Evolutionary conservation across 30 jellyfish, hydroid and myxozoan species (phyloP).

Genomic region (Aurelia aurita): DNA sequence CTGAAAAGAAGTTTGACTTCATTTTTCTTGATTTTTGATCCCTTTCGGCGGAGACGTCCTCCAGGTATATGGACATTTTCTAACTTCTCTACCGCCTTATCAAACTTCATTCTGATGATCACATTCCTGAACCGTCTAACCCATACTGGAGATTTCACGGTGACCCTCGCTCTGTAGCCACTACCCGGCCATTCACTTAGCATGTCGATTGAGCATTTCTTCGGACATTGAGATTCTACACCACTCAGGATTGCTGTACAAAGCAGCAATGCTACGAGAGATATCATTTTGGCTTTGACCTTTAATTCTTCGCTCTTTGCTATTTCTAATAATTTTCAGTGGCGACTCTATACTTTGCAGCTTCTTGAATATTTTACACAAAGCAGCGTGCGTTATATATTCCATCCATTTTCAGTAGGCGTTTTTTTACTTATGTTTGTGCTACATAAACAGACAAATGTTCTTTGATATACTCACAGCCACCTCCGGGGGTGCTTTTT

Average conservation of each 20-base stretch:
- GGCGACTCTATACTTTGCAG: too few species aligned
- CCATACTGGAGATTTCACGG: conserved; percentile 18
- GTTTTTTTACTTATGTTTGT: too few species aligned
- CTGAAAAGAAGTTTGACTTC: conserved; percentile 7
- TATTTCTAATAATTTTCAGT: too few species aligned
- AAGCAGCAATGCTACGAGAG: not conserved
- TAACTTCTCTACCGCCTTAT: not conserved
- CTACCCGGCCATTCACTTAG: conserved; percentile 31
- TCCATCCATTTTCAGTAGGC: too few species aligned
- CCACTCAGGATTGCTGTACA: not conserved
- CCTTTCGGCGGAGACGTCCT: conserved; percentile 1
- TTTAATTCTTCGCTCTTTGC: too few species aligned
- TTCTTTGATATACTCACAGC: too few species aligned
- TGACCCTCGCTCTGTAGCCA: conserved; percentile 45
- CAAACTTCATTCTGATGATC: not conserved
- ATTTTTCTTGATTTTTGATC: not conserved
- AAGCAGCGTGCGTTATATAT: too few species aligned
- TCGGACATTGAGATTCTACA: conserved; percentile 29
- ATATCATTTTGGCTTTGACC: not conserved
- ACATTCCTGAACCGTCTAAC: conserved; percentile 1
- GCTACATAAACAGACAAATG: too few species aligned
- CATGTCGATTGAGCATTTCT: not conserved
- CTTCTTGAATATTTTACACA: too few species aligned
- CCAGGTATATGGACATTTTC: conserved; percentile 27
- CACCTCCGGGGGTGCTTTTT: too few species aligned